phyloP scores from a whole-genome alignment of 2,888 invertebrate species.

The Megamerina dolium region DNA sequence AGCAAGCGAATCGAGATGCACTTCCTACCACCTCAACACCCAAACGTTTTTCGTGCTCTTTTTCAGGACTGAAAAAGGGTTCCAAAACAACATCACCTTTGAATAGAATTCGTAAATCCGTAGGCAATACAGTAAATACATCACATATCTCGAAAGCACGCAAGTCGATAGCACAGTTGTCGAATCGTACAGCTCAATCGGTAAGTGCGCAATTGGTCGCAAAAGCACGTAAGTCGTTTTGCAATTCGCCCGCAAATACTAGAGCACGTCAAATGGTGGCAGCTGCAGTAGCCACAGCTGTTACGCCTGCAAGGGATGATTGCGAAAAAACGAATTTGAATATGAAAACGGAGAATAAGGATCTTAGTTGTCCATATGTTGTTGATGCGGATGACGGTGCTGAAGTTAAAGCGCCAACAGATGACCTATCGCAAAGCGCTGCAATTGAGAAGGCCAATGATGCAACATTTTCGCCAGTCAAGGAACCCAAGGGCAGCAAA shows the following conservation, averaged over 20 bases:
- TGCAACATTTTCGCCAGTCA: constrained; percentile 5
- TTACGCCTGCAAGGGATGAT: constrained; percentile 6
- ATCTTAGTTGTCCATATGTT: constrained; percentile 32
- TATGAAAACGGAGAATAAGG: constrained; percentile 9
- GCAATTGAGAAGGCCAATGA: neutral
- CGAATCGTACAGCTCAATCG: constrained; percentile 12
- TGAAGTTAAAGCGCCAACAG: neutral
- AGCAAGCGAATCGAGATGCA: constrained; percentile 3
- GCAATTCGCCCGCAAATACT: constrained; percentile 8
- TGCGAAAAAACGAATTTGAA: constrained; percentile 6
- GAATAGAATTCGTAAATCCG: constrained; percentile 19
- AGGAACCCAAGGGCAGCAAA: neutral
- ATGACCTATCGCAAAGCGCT: neutral
- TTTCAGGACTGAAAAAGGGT: neutral
- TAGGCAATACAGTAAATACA: constrained; percentile 14
- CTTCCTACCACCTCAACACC: constrained; percentile 19
- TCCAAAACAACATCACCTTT: constrained; percentile 18
- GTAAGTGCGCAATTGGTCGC: constrained; percentile 15
- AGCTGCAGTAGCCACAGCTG: neutral
- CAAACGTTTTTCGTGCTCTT: neutral
- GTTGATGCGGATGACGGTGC: constrained; percentile 20
- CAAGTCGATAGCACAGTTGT: constrained; percentile 20
- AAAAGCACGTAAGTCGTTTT: constrained; percentile 16
- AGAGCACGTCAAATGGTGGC: constrained; percentile 11
- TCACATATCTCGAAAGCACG: constrained; percentile 28